Conservation (phyloP, 1,140 invertebrate genomes). For the Contarinia nasturtii region DNA sequence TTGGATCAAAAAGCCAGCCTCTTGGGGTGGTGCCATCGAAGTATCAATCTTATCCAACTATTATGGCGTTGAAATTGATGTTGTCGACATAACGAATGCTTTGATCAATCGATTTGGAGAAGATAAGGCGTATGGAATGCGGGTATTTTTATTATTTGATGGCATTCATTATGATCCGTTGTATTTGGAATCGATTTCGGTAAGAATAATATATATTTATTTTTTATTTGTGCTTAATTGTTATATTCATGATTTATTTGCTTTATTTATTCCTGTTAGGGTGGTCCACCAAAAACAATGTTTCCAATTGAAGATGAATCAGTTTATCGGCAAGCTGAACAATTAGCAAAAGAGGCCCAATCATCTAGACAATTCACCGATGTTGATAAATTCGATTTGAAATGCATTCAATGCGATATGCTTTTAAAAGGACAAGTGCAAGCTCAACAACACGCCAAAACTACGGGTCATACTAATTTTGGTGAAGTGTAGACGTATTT, state of each 20-base stretch:
- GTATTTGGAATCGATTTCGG: slow-evolving; percentile 55
- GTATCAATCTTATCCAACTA: slow-evolving; percentile 71
- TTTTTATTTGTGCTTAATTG: background rate
- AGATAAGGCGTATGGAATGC: slow-evolving; percentile 62
- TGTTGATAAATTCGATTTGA: slow-evolving; percentile 65
- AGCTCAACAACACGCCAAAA: slow-evolving; percentile 66
- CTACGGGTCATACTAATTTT: slow-evolving; percentile 70
- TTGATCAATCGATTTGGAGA: slow-evolving; percentile 88
- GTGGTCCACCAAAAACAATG: slow-evolving; percentile 49
- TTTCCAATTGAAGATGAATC: slow-evolving; percentile 56
- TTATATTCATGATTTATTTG: background rate
- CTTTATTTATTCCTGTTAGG: slow-evolving; percentile 26
- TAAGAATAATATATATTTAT: slow-evolving; percentile 17
- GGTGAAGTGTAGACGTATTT: slow-evolving; percentile 47
- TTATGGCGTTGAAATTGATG: slow-evolving; percentile 83
- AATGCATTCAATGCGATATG: slow-evolving; percentile 59
- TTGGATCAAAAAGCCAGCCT: slow-evolving; percentile 65
- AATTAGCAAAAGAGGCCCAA: slow-evolving; percentile 72
- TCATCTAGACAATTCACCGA: slow-evolving; percentile 72
- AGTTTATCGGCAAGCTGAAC: slow-evolving; percentile 57
- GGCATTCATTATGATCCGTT: slow-evolving; percentile 93
- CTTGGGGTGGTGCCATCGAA: slow-evolving; percentile 95
- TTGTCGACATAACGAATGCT: slow-evolving; percentile 76
- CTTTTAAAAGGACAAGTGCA: slow-evolving; percentile 55
- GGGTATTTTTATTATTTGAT: slow-evolving; percentile 85